A percentile compares a stretch with the other conserved stretches of the same genome.
These are phyloP conservation scores for Leucopsar rothschildi DNA, from an alignment of 2,113 vertebrate species.

Conservation along the genomic window DNA sequence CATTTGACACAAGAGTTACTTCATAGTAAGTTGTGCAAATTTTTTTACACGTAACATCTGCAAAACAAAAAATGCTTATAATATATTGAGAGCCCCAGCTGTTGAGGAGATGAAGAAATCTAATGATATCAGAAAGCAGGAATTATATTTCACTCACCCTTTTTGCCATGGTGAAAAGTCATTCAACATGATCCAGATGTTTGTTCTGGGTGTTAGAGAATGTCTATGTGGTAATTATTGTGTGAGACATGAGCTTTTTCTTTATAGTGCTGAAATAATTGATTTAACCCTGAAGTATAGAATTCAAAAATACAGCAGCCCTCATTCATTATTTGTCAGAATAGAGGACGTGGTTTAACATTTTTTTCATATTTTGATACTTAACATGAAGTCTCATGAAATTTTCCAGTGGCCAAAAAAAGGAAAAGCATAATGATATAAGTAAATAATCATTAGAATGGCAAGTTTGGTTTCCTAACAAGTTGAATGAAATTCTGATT, in stretches of 20 bases:
- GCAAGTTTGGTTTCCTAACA: not conserved
- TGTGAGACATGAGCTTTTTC: conserved; percentile 57
- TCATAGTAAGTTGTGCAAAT: not conserved
- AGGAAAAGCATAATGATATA: not conserved
- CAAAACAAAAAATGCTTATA: not conserved
- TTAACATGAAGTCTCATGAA: conserved; percentile 20
- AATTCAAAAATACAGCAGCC: conserved; percentile 29
- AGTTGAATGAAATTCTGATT: accelerated
- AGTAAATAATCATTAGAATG: not conserved
- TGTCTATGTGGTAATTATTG: conserved; percentile 64
- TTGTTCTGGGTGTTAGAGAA: conserved; percentile 69
- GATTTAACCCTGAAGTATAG: conserved; percentile 69
- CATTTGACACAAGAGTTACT: not conserved
- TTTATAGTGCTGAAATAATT: conserved; percentile 77
- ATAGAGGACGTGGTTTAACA: not conserved
- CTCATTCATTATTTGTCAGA: conserved; percentile 50
- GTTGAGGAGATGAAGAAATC: conserved; percentile 56
- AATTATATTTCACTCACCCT: conserved; percentile 73
- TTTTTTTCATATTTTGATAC: conserved; percentile 2
- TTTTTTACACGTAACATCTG: conserved; percentile 48
- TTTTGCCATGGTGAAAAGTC: conserved; percentile 56
- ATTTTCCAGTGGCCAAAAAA: not conserved
- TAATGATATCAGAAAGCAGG: conserved; percentile 67
- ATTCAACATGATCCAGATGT: conserved; percentile 75
- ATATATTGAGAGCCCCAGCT: conserved; percentile 59